Percentiles rank a stretch among this genome's conserved stretches.
Evolutionary conservation across 2,113 vertebrate genomes (phyloP).

Genomic region (Oostethus manadensis): DNA sequence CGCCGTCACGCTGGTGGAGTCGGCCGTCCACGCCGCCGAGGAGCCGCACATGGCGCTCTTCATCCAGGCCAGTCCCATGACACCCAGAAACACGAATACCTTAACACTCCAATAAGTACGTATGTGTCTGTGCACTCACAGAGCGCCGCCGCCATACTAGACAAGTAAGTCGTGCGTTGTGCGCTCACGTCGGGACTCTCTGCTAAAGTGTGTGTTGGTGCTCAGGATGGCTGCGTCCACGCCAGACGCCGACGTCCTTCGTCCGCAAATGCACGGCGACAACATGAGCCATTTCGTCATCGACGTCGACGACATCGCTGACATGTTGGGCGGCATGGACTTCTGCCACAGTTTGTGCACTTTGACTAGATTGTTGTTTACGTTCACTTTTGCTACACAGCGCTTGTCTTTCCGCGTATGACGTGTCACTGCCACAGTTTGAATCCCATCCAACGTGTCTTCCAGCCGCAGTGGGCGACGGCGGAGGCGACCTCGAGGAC

Average conservation of each 20-base stretch:
- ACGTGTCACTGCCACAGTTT: too few species aligned
- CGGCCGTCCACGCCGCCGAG: constrained; percentile 81
- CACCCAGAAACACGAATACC: too few species aligned
- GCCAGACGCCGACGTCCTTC: background rate
- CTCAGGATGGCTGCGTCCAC: constrained; percentile 64
- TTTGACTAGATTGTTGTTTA: too few species aligned
- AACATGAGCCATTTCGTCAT: constrained; percentile 81
- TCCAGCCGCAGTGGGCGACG: constrained; percentile 29
- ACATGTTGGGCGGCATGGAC: constrained; percentile 79
- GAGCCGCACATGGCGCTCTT: constrained; percentile 84
- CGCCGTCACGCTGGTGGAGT: constrained; percentile 80
- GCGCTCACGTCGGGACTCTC: background rate
- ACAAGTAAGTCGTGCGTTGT: constrained; percentile 77
- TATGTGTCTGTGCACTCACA: constrained; percentile 43
- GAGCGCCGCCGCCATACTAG: constrained; percentile 81
- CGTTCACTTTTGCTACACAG: too few species aligned
- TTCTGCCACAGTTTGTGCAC: constrained; percentile 74
- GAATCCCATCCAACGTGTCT: background rate
- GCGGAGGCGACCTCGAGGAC: constrained; percentile 44
- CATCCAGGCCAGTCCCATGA: constrained; percentile 74
- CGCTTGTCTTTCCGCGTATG: too few species aligned
- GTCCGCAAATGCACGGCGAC: constrained; percentile 58
- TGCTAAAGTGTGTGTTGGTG: constrained; percentile 34
- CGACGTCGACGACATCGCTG: constrained; percentile 71
- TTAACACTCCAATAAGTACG: background rate